Conservation (phyloP, 2,797 vertebrate species). For the Pangasius mekongensis region DNA sequence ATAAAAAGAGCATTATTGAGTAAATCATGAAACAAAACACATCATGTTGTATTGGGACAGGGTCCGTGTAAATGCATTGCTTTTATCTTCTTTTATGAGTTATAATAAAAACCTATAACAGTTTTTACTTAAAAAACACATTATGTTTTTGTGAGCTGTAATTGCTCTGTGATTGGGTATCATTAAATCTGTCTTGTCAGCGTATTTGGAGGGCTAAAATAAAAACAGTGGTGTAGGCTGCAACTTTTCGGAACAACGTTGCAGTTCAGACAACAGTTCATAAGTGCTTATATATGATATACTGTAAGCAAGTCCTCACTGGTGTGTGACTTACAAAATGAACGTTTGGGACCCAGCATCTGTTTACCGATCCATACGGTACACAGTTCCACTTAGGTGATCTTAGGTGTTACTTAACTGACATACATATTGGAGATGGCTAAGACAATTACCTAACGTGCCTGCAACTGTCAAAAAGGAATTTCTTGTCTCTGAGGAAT, state of each 20-base stretch:
- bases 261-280: not conserved
- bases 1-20: constrained; percentile 10
- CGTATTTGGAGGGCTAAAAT: not conserved
- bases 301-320: not conserved
- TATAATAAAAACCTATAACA: not conserved
- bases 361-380: not conserved
- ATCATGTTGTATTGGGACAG: too few species aligned
- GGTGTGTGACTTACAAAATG: not conserved
- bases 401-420: constrained; percentile 29
- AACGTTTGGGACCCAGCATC: not conserved
- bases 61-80: not conserved
- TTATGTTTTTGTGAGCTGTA: not conserved
- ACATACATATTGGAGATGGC: not conserved
- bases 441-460: constrained; percentile 14
- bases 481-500: not conserved
- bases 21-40: not conserved
- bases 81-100: not conserved
- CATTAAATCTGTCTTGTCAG: constrained; percentile 5
- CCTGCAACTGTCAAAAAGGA: constrained; percentile 1
- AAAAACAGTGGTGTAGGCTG: not conserved
- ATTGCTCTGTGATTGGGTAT: not conserved
- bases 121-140: not conserved
- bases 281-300: not conserved
- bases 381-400: not conserved
- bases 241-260: not conserved